phyloP scores from a whole-genome alignment of 2,797 vertebrate species.

The Gallinago nigripennis region DNA sequence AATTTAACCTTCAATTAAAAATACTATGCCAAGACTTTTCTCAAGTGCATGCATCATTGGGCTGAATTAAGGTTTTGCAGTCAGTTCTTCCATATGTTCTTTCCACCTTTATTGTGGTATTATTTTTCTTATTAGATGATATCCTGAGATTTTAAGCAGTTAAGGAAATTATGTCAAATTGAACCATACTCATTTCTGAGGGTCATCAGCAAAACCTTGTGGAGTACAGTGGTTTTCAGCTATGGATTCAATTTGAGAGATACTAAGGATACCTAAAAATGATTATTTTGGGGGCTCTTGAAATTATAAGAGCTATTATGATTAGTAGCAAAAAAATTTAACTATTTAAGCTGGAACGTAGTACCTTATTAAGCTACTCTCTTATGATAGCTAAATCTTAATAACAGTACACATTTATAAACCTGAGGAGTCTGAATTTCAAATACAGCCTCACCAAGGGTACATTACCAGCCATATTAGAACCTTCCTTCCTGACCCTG shows the following conservation, averaged over 20 bases:
- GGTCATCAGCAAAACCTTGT: neutral
- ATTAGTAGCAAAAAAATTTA: neutral
- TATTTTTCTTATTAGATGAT: neutral
- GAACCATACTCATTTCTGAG: neutral
- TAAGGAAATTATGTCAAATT: neutral
- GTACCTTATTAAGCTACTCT: neutral
- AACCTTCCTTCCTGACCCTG: neutral
- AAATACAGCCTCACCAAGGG: neutral
- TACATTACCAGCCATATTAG: neutral
- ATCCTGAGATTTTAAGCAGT: neutral
- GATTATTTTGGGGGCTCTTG: rapidly evolving
- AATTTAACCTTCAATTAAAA: neutral
- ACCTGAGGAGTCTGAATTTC: neutral
- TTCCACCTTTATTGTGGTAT: neutral
- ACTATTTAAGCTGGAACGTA: neutral
- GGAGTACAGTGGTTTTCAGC: neutral
- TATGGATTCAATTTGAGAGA: neutral
- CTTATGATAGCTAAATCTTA: neutral
- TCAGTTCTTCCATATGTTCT: neutral
- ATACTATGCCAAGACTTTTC: neutral
- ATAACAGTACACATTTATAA: neutral
- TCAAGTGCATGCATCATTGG: neutral
- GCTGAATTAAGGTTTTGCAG: neutral
- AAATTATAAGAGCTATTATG: neutral
- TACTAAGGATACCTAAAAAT: neutral